A percentile compares a stretch with the other conserved stretches of the same genome.
phyloP scores from a whole-genome alignment of 30 jellyfish, hydroid and myxozoan species.

The Turritopsis rubra region DNA sequence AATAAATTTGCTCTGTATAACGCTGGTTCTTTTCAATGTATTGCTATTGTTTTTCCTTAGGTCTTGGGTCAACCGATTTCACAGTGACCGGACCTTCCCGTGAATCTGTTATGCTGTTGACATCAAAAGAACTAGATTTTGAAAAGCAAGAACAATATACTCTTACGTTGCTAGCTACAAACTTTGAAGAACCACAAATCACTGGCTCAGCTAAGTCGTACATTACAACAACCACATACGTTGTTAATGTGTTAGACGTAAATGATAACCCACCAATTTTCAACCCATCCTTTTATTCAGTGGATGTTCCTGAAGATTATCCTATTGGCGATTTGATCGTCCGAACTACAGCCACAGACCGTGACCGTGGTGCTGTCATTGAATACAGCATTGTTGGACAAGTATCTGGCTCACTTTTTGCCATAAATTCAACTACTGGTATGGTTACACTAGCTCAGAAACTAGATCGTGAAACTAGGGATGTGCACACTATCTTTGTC shows the following conservation, averaged over 20 bases:
- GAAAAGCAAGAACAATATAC: slow-evolving; percentile 48
- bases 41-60: slow-evolving; percentile 18
- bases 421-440: slow-evolving; percentile 69
- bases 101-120: slow-evolving; percentile 23
- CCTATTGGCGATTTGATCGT: slow-evolving; percentile 47
- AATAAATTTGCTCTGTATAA: neutral
- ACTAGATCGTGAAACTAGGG: slow-evolving; percentile 78
- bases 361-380: slow-evolving; percentile 48
- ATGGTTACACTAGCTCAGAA: slow-evolving; percentile 32
- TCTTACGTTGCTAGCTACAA: slow-evolving; percentile 57
- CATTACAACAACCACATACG: slow-evolving; percentile 47
- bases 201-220: slow-evolving; percentile 21
- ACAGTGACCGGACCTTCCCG: slow-evolving; percentile 40
- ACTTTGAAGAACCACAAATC: slow-evolving; percentile 69
- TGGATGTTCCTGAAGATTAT: slow-evolving; percentile 62
- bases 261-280: slow-evolving; percentile 88
- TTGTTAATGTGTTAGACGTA: slow-evolving; percentile 49
- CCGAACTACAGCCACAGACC: slow-evolving; percentile 38
- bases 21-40: neutral
- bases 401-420: slow-evolving; percentile 44
- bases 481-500: slow-evolving; percentile 56
- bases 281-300: slow-evolving; percentile 23
- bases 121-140: slow-evolving; percentile 60
- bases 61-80: slow-evolving; percentile 60
- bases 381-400: slow-evolving; percentile 66